phyloP scores from a whole-genome alignment of 2,797 vertebrate genomes.

The Spinus pinus region DNA sequence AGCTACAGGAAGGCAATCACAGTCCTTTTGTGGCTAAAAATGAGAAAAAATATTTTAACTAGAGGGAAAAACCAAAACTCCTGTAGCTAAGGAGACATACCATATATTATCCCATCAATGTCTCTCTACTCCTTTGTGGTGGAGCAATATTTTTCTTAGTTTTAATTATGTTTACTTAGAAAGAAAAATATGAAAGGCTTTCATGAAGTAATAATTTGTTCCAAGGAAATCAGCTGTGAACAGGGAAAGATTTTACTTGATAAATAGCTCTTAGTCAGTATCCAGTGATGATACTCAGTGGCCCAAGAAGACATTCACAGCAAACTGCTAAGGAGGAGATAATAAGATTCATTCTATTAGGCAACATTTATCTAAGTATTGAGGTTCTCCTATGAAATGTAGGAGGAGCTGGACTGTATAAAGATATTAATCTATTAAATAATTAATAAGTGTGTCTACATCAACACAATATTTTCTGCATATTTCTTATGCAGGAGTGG shows the following conservation, averaged over 20 bases:
- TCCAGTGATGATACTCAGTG: background rate
- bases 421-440: background rate
- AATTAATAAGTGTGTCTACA: background rate
- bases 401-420: background rate
- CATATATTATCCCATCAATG: background rate
- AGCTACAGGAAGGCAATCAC: background rate
- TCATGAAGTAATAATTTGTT: background rate
- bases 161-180: background rate
- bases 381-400: background rate
- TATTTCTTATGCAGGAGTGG: background rate
- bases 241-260: background rate
- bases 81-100: background rate
- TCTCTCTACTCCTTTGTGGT: background rate
- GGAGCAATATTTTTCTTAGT: background rate
- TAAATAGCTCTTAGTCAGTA: background rate
- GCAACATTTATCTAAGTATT: background rate
- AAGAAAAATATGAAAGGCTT: background rate
- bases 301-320: background rate
- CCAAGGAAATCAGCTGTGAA: background rate
- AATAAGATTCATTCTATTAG: background rate
- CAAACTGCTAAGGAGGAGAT: background rate
- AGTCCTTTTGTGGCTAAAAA: fast-evolving
- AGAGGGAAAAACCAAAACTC: background rate
- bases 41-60: background rate
- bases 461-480: background rate